Conservation (phyloP, 2,888 invertebrate species). For the Limnephilus auricula region DNA sequence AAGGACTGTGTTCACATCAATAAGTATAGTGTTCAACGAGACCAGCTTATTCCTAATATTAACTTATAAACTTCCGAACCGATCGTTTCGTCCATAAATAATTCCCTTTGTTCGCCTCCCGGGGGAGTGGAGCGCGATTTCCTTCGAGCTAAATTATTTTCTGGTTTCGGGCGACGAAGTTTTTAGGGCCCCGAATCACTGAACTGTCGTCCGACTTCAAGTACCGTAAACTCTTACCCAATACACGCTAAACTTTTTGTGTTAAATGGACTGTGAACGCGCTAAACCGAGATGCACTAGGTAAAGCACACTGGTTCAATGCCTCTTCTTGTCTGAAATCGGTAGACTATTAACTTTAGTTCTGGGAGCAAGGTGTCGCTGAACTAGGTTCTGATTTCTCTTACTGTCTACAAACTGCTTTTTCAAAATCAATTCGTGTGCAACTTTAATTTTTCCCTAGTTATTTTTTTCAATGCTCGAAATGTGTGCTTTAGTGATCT, state of each 20-base stretch:
- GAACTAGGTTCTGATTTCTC: not conserved
- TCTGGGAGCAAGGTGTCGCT: not conserved
- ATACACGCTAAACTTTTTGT: slow-evolving; percentile 56
- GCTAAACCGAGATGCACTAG: slow-evolving; percentile 63
- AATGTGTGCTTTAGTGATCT: no score
- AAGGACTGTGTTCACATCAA: not conserved
- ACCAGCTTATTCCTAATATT: not conserved
- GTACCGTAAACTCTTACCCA: slow-evolving; percentile 50
- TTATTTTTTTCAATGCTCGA: no score
- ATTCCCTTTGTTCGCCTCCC: slow-evolving; percentile 8
- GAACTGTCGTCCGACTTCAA: slow-evolving; percentile 54
- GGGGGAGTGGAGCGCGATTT: slow-evolving; percentile 15
- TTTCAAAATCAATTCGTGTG: not conserved
- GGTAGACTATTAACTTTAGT: not conserved
- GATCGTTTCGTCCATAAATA: slow-evolving; percentile 31
- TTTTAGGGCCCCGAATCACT: slow-evolving; percentile 32
- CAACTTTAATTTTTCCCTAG: no score
- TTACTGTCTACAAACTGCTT: not conserved
- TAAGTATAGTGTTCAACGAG: not conserved
- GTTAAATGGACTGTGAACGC: slow-evolving; percentile 64
- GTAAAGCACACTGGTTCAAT: not conserved
- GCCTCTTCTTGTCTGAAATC: not conserved
- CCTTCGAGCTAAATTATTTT: slow-evolving; percentile 47
- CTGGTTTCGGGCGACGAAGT: slow-evolving; percentile 28
- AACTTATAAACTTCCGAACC: not conserved